phyloP scores from a whole-genome alignment of 2,113 vertebrate species.

The Holacanthus passer region DNA sequence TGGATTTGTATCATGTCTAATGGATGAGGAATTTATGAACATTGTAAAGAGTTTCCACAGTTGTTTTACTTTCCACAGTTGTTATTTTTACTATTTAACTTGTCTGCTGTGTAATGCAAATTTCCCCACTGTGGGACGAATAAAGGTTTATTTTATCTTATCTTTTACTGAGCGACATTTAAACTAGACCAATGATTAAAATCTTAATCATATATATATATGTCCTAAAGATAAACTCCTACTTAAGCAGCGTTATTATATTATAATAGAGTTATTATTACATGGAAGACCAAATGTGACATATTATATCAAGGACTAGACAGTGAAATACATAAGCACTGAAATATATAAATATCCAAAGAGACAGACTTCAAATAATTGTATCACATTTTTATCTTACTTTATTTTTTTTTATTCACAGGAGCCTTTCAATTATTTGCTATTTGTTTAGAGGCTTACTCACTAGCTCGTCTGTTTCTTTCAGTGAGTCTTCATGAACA shows the following conservation, averaged over 20 bases:
- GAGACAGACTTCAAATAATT: neutral
- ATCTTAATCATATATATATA: no score
- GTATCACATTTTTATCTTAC: neutral
- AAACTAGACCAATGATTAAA: no score
- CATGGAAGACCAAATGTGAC: neutral
- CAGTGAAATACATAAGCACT: neutral
- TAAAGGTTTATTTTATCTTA: no score
- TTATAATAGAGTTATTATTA: no score
- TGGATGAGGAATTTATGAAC: no score
- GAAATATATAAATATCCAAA: neutral
- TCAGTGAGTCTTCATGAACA: neutral
- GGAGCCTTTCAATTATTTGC: neutral
- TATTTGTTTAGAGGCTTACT: neutral
- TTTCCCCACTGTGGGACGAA: no score
- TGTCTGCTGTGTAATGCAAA: no score
- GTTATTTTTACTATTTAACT: no score
- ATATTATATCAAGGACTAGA: neutral
- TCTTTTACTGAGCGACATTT: neutral
- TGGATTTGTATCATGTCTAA: neutral
- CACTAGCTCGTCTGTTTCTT: neutral
- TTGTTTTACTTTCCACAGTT: no score
- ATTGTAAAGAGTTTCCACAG: no score
- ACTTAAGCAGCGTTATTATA: neutral
- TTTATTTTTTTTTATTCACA: neutral
- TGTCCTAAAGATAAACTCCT: neutral